Evolutionary conservation across 2,888 invertebrate genomes (phyloP).

Genomic region (Cheilosia grossa): DNA sequence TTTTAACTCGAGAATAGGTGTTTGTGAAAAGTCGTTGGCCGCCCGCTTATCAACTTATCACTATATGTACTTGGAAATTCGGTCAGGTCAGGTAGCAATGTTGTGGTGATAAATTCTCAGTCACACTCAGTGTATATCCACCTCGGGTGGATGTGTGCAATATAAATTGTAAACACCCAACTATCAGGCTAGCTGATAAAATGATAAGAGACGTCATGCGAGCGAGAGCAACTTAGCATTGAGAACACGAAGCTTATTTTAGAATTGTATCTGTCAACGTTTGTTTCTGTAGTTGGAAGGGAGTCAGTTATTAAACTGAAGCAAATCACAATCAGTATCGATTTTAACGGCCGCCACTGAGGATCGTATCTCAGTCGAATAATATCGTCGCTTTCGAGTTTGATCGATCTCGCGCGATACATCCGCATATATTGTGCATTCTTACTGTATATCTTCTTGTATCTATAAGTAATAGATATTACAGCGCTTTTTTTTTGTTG

Average conservation of each 20-base stretch:
- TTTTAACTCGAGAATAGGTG: conserved; percentile 24
- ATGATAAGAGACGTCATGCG: conserved; percentile 61
- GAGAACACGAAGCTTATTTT: conserved; percentile 45
- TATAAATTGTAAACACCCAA: conserved; percentile 26
- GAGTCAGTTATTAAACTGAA: conserved; percentile 34
- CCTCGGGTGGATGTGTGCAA: neutral
- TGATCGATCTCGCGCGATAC: conserved; percentile 48
- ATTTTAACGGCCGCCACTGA: conserved; percentile 63
- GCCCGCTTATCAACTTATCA: neutral
- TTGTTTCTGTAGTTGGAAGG: neutral
- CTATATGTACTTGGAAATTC: conserved; percentile 57
- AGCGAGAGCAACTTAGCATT: conserved; percentile 10
- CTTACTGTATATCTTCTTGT: neutral
- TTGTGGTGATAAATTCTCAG: conserved; percentile 31
- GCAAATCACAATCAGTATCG: conserved; percentile 69
- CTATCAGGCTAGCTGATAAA: conserved; percentile 58
- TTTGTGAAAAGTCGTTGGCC: conserved; percentile 59
- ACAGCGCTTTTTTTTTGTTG: neutral
- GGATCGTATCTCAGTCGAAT: conserved; percentile 44
- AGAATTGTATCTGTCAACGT: conserved; percentile 14
- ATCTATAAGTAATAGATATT: conserved; percentile 3
- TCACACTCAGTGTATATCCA: neutral
- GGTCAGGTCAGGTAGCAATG: conserved; percentile 71
- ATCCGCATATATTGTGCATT: too few relatives aligned
- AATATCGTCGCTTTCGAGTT: conserved; percentile 5